Percentiles rank a stretch among this genome's conserved stretches.
Evolutionary conservation across 2,888 invertebrate genomes (phyloP).

Genomic region (Drosophila atripex): DNA sequence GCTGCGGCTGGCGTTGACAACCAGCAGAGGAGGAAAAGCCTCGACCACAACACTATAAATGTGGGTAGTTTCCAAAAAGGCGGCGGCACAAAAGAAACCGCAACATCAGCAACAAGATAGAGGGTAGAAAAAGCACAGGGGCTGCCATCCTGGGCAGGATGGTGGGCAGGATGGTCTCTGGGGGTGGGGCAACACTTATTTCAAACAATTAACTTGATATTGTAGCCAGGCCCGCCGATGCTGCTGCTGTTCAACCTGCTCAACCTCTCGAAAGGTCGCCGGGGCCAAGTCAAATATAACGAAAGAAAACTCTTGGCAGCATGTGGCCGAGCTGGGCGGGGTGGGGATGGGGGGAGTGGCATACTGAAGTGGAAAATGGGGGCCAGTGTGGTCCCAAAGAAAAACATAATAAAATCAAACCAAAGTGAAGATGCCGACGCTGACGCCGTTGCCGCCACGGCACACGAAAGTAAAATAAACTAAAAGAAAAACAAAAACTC

Average conservation of each 20-base stretch:
- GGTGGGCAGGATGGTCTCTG: neutral
- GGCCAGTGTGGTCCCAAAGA: slow-evolving; percentile 71
- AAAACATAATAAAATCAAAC: slow-evolving; percentile 79
- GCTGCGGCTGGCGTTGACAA: slow-evolving; percentile 73
- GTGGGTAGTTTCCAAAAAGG: slow-evolving; percentile 68
- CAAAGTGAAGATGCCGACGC: slow-evolving; percentile 68
- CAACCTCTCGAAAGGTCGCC: slow-evolving; percentile 44
- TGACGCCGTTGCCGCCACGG: slow-evolving; percentile 42
- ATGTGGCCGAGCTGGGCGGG: slow-evolving; percentile 59
- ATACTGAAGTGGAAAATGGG: slow-evolving; percentile 20
- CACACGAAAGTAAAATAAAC: slow-evolving; percentile 79
- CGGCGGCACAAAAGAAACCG: slow-evolving; percentile 75
- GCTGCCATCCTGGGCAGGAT: neutral
- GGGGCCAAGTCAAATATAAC: slow-evolving; percentile 37
- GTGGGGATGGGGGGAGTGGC: neutral
- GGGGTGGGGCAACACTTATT: slow-evolving; percentile 70
- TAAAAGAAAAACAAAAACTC: slow-evolving; percentile 76
- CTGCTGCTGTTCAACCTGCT: slow-evolving; percentile 24
- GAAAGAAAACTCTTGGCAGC: slow-evolving; percentile 66
- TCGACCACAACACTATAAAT: slow-evolving; percentile 76
- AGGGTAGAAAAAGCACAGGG: slow-evolving; percentile 2
- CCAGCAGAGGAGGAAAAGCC: slow-evolving; percentile 46
- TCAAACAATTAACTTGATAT: slow-evolving; percentile 81
- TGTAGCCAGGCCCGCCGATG: slow-evolving; percentile 69
- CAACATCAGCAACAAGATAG: slow-evolving; percentile 73